Evolutionary conservation across 2,797 vertebrate genomes (phyloP).

Genomic region (Iguana delicatissima): DNA sequence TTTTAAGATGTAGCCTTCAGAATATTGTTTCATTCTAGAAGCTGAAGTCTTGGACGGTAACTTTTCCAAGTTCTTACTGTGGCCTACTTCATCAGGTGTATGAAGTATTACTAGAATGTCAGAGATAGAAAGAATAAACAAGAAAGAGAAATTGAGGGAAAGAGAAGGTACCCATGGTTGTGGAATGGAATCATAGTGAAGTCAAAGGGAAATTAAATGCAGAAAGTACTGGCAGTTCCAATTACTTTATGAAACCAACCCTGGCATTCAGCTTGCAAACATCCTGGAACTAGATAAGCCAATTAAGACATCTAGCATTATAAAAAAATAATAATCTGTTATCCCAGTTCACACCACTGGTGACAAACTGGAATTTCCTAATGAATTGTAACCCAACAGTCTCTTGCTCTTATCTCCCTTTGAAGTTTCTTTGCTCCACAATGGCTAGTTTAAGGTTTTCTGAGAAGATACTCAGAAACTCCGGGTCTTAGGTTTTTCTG

Average conservation of each 20-base stretch:
- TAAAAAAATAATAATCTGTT: neutral
- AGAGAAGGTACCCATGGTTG: neutral
- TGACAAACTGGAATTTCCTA: neutral
- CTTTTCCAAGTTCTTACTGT: too few species aligned
- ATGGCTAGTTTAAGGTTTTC: slow-evolving; percentile 34
- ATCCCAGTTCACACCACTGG: neutral
- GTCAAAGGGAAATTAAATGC: neutral
- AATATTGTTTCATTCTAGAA: too few species aligned
- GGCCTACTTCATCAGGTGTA: neutral
- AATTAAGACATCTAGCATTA: neutral
- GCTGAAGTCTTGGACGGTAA: too few species aligned
- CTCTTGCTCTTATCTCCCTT: neutral
- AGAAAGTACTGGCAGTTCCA: neutral
- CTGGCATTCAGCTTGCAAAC: neutral
- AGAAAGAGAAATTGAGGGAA: too few species aligned
- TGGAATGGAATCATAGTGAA: neutral
- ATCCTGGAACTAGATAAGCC: neutral
- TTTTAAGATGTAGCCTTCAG: too few species aligned
- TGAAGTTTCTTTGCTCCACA: neutral
- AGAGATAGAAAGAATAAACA: too few species aligned
- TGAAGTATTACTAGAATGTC: too few species aligned
- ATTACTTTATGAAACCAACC: neutral
- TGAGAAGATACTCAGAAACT: slow-evolving; percentile 47
- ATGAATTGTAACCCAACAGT: neutral
- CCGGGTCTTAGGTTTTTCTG: slow-evolving; percentile 4